These are phyloP conservation scores for Asarcornis scutulata DNA, from an alignment of 2,113 vertebrate genomes.

Conservation along the genomic window DNA sequence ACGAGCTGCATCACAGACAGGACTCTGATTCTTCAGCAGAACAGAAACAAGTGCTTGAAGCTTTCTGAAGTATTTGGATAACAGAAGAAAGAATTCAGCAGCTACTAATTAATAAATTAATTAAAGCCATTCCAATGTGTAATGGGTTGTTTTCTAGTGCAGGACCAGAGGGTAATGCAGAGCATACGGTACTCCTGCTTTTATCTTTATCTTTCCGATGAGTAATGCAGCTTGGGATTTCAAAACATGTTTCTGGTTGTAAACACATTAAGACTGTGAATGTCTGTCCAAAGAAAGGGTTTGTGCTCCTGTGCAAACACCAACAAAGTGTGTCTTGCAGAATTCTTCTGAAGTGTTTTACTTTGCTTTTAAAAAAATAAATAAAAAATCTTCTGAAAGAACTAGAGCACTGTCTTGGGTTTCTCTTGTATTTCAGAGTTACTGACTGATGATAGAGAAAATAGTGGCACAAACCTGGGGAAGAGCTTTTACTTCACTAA, in stretches of 20 bases:
- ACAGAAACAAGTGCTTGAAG: background rate
- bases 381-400: background rate
- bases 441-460: background rate
- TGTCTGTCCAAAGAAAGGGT: background rate
- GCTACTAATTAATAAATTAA: background rate
- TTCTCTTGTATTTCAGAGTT: background rate
- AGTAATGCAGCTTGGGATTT: background rate
- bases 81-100: background rate
- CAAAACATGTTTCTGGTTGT: background rate
- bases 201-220: background rate
- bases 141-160: background rate
- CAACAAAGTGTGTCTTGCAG: background rate
- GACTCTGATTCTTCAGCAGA: background rate
- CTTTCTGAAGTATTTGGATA: background rate
- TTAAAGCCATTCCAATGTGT: background rate
- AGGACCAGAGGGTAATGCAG: background rate
- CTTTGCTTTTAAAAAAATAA: too few species aligned
- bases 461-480: background rate
- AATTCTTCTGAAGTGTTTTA: background rate
- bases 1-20: background rate
- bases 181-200: background rate
- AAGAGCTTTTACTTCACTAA: background rate
- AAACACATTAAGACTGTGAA: background rate
- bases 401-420: background rate
- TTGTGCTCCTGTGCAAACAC: rapidly evolving